Evolutionary conservation across 2,113 vertebrate genomes (phyloP).

Genomic region (Aspidoscelis tigris): DNA sequence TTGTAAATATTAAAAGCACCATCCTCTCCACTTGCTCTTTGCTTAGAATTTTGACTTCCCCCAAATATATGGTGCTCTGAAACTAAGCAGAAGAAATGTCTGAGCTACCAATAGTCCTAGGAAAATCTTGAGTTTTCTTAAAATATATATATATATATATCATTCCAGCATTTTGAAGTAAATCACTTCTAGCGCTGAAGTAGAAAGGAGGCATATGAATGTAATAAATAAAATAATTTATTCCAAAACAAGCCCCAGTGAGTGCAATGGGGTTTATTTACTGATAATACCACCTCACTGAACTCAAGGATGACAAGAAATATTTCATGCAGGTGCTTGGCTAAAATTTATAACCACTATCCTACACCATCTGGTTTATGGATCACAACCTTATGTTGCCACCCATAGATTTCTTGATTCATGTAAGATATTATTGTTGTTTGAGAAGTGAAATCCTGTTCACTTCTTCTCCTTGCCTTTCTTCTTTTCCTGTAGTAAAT

Average conservation of each 20-base stretch:
- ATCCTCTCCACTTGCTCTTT: no score
- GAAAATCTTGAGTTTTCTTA: neutral
- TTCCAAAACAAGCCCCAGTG: neutral
- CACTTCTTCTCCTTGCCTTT: neutral
- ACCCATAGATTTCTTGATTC: neutral
- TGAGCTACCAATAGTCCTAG: neutral
- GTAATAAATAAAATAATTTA: neutral
- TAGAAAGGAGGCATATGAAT: neutral
- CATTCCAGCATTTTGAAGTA: no score
- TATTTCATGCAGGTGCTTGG: neutral
- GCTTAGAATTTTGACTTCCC: no score
- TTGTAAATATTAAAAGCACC: no score
- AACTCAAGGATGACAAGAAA: neutral
- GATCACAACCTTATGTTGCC: neutral
- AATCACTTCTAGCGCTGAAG: no score
- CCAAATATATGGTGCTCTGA: neutral
- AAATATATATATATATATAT: no score
- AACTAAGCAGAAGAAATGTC: neutral
- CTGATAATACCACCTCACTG: neutral
- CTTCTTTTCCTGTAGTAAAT: neutral
- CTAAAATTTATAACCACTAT: neutral
- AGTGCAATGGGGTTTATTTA: neutral
- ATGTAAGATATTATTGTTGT: neutral
- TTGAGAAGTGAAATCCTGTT: neutral
- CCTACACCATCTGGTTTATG: constrained; percentile 7